phyloP scores from a whole-genome alignment of 1,140 invertebrate genomes.

The Euschistus heros region DNA sequence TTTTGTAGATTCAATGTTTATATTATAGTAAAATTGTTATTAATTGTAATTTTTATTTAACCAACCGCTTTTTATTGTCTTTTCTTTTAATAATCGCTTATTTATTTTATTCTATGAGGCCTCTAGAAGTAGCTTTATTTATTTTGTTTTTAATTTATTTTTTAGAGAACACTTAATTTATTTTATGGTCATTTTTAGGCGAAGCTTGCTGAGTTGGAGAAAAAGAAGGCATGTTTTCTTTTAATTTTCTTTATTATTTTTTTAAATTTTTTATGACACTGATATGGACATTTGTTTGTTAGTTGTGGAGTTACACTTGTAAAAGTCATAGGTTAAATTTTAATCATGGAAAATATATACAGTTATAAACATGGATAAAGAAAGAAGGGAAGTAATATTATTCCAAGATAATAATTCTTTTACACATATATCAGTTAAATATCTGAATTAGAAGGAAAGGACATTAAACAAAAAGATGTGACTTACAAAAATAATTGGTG shows the following conservation, averaged over 20 bases:
- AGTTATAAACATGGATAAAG: too few species aligned
- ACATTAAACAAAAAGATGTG: too few species aligned
- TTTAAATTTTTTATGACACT: background rate
- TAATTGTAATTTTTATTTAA: background rate
- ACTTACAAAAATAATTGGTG: too few species aligned
- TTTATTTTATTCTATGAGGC: background rate
- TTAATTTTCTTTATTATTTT: conserved; percentile 7
- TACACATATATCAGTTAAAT: too few species aligned
- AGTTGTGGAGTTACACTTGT: too few species aligned
- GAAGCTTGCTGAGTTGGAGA: conserved; percentile 46
- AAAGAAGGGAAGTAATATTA: too few species aligned
- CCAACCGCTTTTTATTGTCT: background rate
- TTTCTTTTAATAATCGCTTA: background rate
- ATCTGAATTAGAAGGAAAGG: too few species aligned
- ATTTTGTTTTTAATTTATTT: conserved; percentile 14
- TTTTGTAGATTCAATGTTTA: background rate
- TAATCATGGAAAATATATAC: too few species aligned
- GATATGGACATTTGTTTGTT: too few species aligned
- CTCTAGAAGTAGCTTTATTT: background rate
- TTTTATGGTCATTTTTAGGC: conserved; percentile 42
- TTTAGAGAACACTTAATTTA: conserved; percentile 17
- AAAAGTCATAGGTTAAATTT: too few species aligned
- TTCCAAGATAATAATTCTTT: too few species aligned
- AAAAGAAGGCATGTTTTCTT: conserved; percentile 48
- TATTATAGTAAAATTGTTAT: background rate